Percentiles rank a stretch among this genome's conserved stretches.
Conservation (phyloP, 2,888 invertebrate species). For the Pemphredon lugubris region DNA sequence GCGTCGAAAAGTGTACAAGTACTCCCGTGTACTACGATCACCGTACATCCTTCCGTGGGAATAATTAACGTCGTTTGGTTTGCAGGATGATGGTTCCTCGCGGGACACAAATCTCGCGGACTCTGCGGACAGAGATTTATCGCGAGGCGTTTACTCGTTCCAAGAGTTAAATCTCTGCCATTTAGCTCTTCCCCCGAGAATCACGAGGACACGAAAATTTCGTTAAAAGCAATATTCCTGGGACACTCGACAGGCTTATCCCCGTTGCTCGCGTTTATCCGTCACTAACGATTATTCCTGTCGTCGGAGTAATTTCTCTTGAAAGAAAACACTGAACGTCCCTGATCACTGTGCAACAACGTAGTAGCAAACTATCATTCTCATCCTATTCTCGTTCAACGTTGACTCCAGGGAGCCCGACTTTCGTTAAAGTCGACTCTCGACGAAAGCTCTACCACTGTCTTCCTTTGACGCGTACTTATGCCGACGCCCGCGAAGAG, state of each 20-base stretch:
- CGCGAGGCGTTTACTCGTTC: conserved; percentile 42
- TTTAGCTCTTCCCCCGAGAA: conserved; percentile 8
- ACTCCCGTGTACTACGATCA: conserved; percentile 38
- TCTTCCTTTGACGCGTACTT: too few species aligned
- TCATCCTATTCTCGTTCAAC: too few species aligned
- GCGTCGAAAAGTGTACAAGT: conserved; percentile 22
- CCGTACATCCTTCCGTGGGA: conserved; percentile 44
- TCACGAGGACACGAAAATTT: conserved; percentile 4
- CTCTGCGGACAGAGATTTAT: conserved; percentile 51
- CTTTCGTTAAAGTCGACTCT: too few species aligned
- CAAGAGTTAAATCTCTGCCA: conserved; percentile 17
- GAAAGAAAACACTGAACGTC: too few species aligned
- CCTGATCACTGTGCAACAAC: too few species aligned
- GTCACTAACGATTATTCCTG: conserved; percentile 1
- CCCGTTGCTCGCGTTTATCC: background rate
- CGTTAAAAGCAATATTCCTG: conserved; percentile 1
- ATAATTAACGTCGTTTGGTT: conserved; percentile 55
- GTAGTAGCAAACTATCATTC: too few species aligned
- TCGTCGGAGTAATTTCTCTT: background rate
- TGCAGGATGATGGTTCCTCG: conserved; percentile 45
- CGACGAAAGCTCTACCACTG: too few species aligned
- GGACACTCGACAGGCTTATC: background rate
- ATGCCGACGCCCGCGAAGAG: too few species aligned
- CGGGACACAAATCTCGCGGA: conserved; percentile 49
- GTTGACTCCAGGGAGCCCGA: too few species aligned